A percentile compares a stretch with the other conserved stretches of the same genome.
phyloP scores from a whole-genome alignment of 2,797 vertebrate genomes.

The Liasis olivaceus region DNA sequence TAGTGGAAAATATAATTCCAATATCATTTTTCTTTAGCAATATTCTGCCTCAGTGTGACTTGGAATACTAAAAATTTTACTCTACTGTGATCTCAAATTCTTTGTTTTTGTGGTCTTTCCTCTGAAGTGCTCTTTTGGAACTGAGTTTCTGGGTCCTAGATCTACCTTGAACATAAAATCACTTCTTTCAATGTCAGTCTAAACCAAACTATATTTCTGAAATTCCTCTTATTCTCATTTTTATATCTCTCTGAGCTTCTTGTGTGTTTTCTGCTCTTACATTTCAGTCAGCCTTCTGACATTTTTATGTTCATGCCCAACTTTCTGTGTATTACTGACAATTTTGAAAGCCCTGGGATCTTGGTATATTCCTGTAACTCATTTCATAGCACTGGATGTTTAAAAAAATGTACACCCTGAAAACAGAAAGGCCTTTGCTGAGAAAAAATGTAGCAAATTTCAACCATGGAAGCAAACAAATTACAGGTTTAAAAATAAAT shows the following conservation, averaged over 20 bases:
- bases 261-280: not conserved
- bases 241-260: not conserved
- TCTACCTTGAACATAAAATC: not conserved
- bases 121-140: not conserved
- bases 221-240: not conserved
- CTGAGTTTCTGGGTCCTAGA: not conserved
- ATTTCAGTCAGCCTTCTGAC: not conserved
- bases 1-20: not conserved
- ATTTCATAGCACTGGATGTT: not conserved
- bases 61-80: not conserved
- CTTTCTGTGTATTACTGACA: not conserved
- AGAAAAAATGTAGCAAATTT: slow-evolving; percentile 23
- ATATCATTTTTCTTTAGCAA: not conserved
- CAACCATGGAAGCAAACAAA: slow-evolving; percentile 50
- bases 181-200: not conserved
- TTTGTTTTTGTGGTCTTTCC: not conserved
- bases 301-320: not conserved
- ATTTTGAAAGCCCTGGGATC: not conserved
- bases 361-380: not conserved
- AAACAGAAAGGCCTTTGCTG: not conserved
- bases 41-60: not conserved
- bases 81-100: not conserved
- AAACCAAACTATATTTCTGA: not conserved
- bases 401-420: not conserved
- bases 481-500: slow-evolving; percentile 65